phyloP scores from a whole-genome alignment of 2,888 invertebrate species.

The Lordiphosa fenestrarum region DNA sequence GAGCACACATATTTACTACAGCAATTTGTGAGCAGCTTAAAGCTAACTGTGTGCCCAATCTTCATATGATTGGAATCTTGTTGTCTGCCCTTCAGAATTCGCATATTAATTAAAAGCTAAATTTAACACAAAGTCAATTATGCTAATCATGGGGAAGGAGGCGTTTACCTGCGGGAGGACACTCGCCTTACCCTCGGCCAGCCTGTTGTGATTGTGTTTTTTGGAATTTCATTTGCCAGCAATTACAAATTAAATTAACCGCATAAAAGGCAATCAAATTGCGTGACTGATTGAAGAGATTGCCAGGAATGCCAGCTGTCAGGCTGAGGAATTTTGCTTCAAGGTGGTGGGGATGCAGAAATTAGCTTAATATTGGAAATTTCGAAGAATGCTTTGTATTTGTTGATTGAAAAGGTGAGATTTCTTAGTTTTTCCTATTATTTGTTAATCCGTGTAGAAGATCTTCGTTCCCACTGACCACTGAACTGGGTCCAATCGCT shows the following conservation, averaged over 20 bases:
- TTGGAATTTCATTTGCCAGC: slow-evolving; percentile 44
- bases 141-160: slow-evolving; percentile 56
- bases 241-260: slow-evolving; percentile 67
- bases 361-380: too few relatives aligned
- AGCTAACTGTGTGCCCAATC: not conserved
- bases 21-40: not conserved
- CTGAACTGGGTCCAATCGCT: too few relatives aligned
- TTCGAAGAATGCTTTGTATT: too few relatives aligned
- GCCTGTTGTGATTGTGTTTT: slow-evolving; percentile 34
- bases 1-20: slow-evolving; percentile 5
- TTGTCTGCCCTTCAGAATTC: slow-evolving; percentile 18
- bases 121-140: slow-evolving; percentile 72
- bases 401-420: too few relatives aligned
- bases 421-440: too few relatives aligned
- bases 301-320: not conserved
- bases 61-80: slow-evolving; percentile 1
- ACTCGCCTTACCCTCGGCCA: slow-evolving; percentile 21
- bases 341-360: not conserved
- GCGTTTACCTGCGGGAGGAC: slow-evolving; percentile 6
- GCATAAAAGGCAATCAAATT: slow-evolving; percentile 39
- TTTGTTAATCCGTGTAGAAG: too few relatives aligned
- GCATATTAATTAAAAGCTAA: slow-evolving; percentile 72
- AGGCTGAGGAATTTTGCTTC: too few relatives aligned
- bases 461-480: too few relatives aligned
- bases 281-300: slow-evolving; percentile 32